A percentile compares a stretch with the other conserved stretches of the same genome.
Conservation (phyloP, 1,140 invertebrate species). For the Portunus trituberculatus region DNA sequence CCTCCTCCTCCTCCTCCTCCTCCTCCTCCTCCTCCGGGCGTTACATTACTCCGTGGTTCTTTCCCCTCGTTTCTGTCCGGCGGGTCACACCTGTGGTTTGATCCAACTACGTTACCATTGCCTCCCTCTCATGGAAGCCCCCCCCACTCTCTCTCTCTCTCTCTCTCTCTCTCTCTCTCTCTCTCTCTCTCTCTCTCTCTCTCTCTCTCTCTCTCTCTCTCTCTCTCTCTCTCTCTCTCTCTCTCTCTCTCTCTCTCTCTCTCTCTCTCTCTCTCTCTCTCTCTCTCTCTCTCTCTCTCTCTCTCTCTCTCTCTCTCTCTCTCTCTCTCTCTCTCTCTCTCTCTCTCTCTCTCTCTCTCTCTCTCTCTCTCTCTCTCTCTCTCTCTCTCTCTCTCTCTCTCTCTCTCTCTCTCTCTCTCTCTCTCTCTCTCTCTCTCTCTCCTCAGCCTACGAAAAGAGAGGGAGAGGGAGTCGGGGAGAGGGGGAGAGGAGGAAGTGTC, state of each 20-base stretch:
- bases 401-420: slow-evolving; percentile 47
- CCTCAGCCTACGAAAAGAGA: not conserved
- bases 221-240: not conserved
- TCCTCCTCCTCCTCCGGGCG: slow-evolving; percentile 5
- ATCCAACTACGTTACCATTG: not conserved
- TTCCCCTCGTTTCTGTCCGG: not conserved
- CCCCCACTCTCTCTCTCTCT: not conserved
- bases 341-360: slow-evolving; percentile 35
- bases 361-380: slow-evolving; percentile 46
- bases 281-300: slow-evolving; percentile 8
- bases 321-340: not conserved
- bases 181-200: not conserved
- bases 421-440: slow-evolving; percentile 24
- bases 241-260: slow-evolving; percentile 16
- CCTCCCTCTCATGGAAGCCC: not conserved
- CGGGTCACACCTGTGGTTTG: not conserved
- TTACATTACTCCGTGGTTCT: not conserved
- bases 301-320: not conserved
- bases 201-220: not conserved
- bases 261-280: not conserved
- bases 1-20: not conserved
- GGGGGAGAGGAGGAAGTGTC: not conserved
- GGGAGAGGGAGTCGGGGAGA: not conserved
- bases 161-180: slow-evolving; percentile 5
- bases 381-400: slow-evolving; percentile 3